These are phyloP conservation scores for Gulo gulo DNA, from an alignment of 2,113 vertebrate genomes.

Conservation along the genomic window DNA sequence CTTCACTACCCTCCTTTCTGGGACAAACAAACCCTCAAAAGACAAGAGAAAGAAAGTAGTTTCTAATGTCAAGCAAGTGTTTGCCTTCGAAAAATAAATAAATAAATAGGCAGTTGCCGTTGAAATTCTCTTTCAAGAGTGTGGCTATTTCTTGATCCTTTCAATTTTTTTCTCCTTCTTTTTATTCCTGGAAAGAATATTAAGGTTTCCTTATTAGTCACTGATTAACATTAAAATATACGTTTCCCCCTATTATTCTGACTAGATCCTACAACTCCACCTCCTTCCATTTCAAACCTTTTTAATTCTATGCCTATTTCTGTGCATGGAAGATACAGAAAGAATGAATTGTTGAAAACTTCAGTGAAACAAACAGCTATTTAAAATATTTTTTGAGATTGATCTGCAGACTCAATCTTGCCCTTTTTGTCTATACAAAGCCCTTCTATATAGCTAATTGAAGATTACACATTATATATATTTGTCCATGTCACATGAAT, in stretches of 20 bases:
- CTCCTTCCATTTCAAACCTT: neutral
- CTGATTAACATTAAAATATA: neutral
- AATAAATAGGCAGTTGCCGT: neutral
- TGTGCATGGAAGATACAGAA: neutral
- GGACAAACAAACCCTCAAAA: neutral
- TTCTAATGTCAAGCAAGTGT: neutral
- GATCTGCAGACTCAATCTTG: neutral
- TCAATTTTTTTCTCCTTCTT: neutral
- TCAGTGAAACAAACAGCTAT: neutral
- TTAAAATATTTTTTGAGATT: slow-evolving; percentile 2
- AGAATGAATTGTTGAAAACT: neutral
- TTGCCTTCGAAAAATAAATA: neutral
- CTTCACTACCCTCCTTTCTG: neutral
- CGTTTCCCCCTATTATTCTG: neutral
- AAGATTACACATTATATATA: neutral
- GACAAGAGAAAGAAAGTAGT: neutral
- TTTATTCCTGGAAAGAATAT: neutral
- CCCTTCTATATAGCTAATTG: neutral
- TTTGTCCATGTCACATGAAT: neutral
- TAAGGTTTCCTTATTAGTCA: neutral
- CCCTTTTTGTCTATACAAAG: neutral
- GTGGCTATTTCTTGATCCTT: neutral
- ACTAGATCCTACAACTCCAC: neutral
- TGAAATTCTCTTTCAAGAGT: neutral
- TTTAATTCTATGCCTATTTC: neutral